These are phyloP conservation scores for Geococcyx californianus DNA, from an alignment of 2,113 vertebrate genomes.

Conservation along the genomic window DNA sequence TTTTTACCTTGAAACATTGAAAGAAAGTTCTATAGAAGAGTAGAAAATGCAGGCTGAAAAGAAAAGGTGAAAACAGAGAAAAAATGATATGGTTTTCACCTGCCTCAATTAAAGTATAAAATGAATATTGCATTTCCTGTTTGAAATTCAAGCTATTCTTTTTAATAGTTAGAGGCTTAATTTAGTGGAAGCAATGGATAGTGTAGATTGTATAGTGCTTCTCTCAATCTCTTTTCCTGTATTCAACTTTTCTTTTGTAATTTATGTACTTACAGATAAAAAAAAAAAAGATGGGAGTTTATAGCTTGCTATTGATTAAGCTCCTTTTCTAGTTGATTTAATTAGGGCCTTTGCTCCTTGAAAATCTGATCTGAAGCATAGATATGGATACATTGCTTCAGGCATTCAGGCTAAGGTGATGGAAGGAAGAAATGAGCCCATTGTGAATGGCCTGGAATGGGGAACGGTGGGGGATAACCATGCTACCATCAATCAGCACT, in stretches of 20 bases:
- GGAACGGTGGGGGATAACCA: not conserved
- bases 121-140: not conserved
- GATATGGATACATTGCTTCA: not conserved
- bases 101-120: not conserved
- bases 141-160: slow-evolving; percentile 19
- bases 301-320: slow-evolving; percentile 55
- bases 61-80: not conserved
- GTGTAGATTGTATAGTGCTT: not conserved
- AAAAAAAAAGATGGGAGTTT: slow-evolving; percentile 38
- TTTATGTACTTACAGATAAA: slow-evolving; percentile 53
- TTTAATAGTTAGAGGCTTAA: not conserved
- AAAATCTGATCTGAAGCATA: slow-evolving; percentile 50
- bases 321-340: slow-evolving; percentile 52
- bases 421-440: not conserved
- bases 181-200: not conserved
- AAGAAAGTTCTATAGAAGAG: not conserved
- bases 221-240: not conserved
- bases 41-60: not conserved
- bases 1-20: not conserved
- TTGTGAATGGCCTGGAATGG: not conserved
- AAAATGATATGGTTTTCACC: not conserved
- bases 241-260: slow-evolving; percentile 24
- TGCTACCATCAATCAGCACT: not conserved
- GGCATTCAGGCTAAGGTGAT: slow-evolving; percentile 27
- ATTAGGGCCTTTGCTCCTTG: slow-evolving; percentile 50